Evolutionary conservation across 1,140 invertebrate species (phyloP), one percentile per base, ranked within the genome.

Genomic region (Dolichoris vasculosae): DNA sequence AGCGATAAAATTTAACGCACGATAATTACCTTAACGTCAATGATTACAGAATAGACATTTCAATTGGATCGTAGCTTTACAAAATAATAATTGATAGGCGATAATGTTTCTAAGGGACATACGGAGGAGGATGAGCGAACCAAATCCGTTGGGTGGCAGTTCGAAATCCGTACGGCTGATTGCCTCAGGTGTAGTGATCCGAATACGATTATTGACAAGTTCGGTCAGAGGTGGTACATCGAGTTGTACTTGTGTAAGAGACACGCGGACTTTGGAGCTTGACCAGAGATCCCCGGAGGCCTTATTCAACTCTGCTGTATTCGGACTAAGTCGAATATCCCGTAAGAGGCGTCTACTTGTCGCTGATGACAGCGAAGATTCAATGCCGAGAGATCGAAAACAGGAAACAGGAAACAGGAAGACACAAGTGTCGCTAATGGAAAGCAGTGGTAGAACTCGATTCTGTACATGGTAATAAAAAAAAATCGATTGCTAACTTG

Each of bases 381-480:
- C 26, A 6, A 17, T 30, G 43, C 8, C 17, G 63, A 64, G 30
- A 64, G 78, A 26, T 51, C 32, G 35, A 32, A 17, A 20, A 26
- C 76, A 75, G 76, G 48, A 63, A 59, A 63, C 78, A 38, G 79
- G 63, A 63, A 76, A 75, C 71, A 64, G 71, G 51, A 76, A 83
- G 71, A 38, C 46, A 76, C 82, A 38, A 83, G 82, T 76, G 71
- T 76, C 82, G 38, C 71, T 83, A 83, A 83, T 83, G 71, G 82
- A 76, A 76, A 35, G 7, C 15, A 51, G 48, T 13, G 48, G 48
- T 2, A 13, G 43, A 46, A 17, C 8, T 51, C 48, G 15, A 51
- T 17, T 17, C 6, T 17, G 48, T 15, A 51, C 15, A 51, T 51
- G 2, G 2, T 17, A 9, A 51, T 51, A 15, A n/a, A n/a, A n/a